These are phyloP conservation scores for Acronicta psi DNA, from an alignment of 2,888 invertebrate species.

Conservation along the genomic window DNA sequence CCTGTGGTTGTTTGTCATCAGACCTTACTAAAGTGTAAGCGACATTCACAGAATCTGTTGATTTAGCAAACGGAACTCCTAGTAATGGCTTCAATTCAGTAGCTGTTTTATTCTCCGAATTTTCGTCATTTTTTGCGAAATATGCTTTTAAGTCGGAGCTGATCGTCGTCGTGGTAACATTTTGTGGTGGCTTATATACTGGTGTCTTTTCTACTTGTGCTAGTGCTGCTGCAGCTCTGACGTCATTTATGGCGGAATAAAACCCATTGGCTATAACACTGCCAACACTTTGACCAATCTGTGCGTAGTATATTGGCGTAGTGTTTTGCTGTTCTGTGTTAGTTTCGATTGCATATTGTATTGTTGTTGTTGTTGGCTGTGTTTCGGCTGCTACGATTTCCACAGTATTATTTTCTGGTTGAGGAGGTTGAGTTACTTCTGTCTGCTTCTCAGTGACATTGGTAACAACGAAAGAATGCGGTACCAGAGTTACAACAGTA, in stretches of 20 bases:
- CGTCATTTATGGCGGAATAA: constrained; percentile 90
- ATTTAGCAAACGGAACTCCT: constrained; percentile 78
- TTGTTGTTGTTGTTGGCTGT: constrained; percentile 73
- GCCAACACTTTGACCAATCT: constrained; percentile 80
- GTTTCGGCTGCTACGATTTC: constrained; percentile 68
- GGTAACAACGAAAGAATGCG: constrained; percentile 65
- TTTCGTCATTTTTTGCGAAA: constrained; percentile 68
- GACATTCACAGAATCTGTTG: constrained; percentile 76
- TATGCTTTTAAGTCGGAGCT: constrained; percentile 68
- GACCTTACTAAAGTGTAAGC: constrained; percentile 78
- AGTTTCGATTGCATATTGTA: constrained; percentile 72
- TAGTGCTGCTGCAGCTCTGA: constrained; percentile 90
- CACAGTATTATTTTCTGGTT: constrained; percentile 69
- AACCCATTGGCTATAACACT: constrained; percentile 79
- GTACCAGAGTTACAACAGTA: constrained; percentile 70
- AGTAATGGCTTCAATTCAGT: constrained; percentile 73
- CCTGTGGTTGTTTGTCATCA: constrained; percentile 72
- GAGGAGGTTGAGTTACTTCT: constrained; percentile 64
- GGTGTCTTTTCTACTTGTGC: constrained; percentile 89
- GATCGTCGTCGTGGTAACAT: constrained; percentile 59
- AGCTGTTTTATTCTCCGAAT: constrained; percentile 65
- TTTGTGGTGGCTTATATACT: constrained; percentile 68
- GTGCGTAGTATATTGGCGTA: constrained; percentile 84
- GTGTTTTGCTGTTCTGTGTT: constrained; percentile 69
- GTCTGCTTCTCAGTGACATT: constrained; percentile 71